phyloP scores from a whole-genome alignment of 2,888 invertebrate genomes.

The Gasteruption jaculator region DNA sequence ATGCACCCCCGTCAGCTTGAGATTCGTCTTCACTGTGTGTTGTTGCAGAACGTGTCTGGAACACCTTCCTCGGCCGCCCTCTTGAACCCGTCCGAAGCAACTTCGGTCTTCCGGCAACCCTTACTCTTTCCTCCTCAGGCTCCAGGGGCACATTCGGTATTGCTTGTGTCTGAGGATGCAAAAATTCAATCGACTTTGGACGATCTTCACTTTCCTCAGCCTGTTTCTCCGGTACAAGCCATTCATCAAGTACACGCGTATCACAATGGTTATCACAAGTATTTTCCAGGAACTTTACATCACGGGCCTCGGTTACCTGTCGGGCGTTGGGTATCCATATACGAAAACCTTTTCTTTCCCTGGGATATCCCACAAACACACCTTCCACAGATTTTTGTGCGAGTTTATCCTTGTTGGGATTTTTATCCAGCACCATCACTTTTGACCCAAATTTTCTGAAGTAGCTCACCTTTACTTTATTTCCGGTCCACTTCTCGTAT shows the following conservation, averaged over 20 bases:
- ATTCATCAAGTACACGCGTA: neutral
- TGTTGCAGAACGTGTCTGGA: constrained; percentile 8
- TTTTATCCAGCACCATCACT: constrained; percentile 10
- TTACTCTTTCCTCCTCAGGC: too few relatives aligned
- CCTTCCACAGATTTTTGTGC: constrained; percentile 12
- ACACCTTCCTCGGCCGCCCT: constrained; percentile 16
- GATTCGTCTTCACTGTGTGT: neutral
- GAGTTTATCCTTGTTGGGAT: constrained; percentile 12
- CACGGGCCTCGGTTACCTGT: constrained; percentile 8
- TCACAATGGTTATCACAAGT: neutral
- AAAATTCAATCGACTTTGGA: too few relatives aligned
- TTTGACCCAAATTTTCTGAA: constrained; percentile 11
- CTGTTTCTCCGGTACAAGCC: neutral
- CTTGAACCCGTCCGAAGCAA: constrained; percentile 11
- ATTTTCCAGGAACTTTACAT: constrained; percentile 4
- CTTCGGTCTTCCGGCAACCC: constrained; percentile 12
- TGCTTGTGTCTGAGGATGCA: too few relatives aligned
- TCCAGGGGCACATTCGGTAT: too few relatives aligned
- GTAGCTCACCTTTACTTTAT: constrained; percentile 5
- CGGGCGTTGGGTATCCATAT: constrained; percentile 13
- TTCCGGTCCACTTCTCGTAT: too few relatives aligned
- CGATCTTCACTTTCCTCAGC: too few relatives aligned
- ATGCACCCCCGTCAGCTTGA: neutral
- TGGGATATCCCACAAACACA: constrained; percentile 16
- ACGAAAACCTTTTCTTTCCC: constrained; percentile 15